Evolutionary conservation across 2,113 vertebrate species (phyloP).

Genomic region (Bujurquina vittata): DNA sequence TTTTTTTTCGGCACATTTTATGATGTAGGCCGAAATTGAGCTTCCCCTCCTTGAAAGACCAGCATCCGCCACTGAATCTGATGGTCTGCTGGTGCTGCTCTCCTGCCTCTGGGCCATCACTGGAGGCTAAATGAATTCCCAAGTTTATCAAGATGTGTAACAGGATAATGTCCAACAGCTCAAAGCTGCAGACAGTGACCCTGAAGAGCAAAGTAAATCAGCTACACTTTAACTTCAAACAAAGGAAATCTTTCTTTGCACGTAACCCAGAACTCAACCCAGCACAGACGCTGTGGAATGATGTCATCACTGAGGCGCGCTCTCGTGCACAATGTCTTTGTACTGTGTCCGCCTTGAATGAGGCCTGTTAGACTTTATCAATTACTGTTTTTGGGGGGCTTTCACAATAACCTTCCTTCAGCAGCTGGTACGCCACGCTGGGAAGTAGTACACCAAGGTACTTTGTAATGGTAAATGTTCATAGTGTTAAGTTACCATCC

Average conservation of each 20-base stretch:
- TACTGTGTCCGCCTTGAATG: not conserved
- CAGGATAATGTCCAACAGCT: constrained; percentile 1
- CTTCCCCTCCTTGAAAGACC: too few relatives aligned
- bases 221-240: not conserved
- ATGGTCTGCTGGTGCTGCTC: not conserved
- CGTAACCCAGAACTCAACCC: rapidly evolving
- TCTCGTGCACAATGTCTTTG: not conserved
- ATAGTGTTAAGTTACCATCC: not conserved
- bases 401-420: too few relatives aligned
- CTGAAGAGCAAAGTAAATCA: not conserved
- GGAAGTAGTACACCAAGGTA: too few relatives aligned
- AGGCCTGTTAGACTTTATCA: not conserved
- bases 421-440: too few relatives aligned
- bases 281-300: not conserved
- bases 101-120: rapidly evolving
- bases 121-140: not conserved
- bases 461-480: too few relatives aligned
- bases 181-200: not conserved
- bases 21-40: too few relatives aligned
- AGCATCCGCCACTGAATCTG: too few relatives aligned
- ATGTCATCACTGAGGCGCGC: too few relatives aligned
- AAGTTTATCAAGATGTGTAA: constrained; percentile 1
- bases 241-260: not conserved
- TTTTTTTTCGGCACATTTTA: too few relatives aligned
- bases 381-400: too few relatives aligned